Base-by-base conservation (phyloP, 2,797 vertebrate species). In the Siniperca scherzeri region DNA sequence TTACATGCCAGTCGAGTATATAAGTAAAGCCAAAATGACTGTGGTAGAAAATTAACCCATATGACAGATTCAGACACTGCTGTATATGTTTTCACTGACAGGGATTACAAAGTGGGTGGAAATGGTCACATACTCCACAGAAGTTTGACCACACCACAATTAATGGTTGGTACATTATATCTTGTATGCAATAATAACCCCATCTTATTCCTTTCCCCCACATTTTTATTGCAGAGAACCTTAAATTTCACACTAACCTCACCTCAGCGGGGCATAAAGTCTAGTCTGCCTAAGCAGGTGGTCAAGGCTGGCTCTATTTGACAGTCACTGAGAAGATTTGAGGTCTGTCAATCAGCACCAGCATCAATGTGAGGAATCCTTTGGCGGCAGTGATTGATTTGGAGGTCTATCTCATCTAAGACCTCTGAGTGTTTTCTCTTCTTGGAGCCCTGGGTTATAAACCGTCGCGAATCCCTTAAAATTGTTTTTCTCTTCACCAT, bases 401-500 rank as follows among this genome's bases (percentile, higher is more conserved):
- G 82, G 60, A 81, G 90, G 85, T 94, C 89, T 92, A 89, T 91
- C 94, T 94, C 91, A 92, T 93, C 89, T 89, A 80, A 92, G 89
- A 86, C 88, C 90, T 82, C 84, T 76, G 84, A 92, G 88, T 91
- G 89, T 91, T 92, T 89, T 87, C 84, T 81, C 81, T 87, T 74
- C 74, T 77, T 33, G 64, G 80, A 88, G 87, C 87, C 74, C 64
- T 36, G 78, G 88, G 74, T 91, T 90, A 87, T 89, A 94, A 93
- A 87, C 89, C 86, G 36, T 84, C 74, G 55, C 85, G 38, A 93
- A 94, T 93, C 93, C 91, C 87, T 87, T 89, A 82, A 92, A 94
- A 94, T 93, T 91, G 90, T 92, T 93, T 94, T 91, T 92, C 90
- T 86, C 83, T 36, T 78, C 81, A n/a, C 88, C 91, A 88, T 93